Percentiles rank a stretch among this genome's conserved stretches.
phyloP scores from a whole-genome alignment of 2,888 invertebrate genomes.

The Coronaproctus castanopsis region DNA sequence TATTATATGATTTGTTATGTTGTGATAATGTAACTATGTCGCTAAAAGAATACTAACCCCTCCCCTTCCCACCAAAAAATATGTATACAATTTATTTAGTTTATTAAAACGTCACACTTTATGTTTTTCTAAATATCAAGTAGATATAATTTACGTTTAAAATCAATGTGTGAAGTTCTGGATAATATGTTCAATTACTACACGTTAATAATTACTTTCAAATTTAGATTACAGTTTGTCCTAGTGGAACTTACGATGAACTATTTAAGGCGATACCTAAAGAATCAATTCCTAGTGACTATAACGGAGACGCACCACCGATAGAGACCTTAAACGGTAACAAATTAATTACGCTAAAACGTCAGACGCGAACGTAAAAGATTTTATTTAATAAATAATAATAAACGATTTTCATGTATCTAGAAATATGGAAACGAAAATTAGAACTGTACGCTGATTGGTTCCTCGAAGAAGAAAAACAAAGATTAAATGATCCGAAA shows the following conservation, averaged over 20 bases:
- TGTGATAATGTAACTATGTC: too few species aligned
- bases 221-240: slow-evolving; percentile 13
- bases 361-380: background rate
- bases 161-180: too few species aligned
- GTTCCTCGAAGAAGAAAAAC: slow-evolving; percentile 19
- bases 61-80: too few species aligned
- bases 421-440: slow-evolving; percentile 10
- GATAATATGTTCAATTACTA: too few species aligned
- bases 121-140: too few species aligned
- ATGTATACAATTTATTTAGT: too few species aligned
- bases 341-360: background rate
- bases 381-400: background rate
- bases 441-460: slow-evolving; percentile 18
- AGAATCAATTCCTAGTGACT: slow-evolving; percentile 18
- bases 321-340: slow-evolving; percentile 15
- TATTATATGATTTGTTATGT: too few species aligned
- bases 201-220: too few species aligned
- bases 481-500: slow-evolving; percentile 19
- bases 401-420: background rate
- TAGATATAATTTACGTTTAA: too few species aligned
- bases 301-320: slow-evolving; percentile 18
- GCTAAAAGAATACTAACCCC: too few species aligned
- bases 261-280: slow-evolving; percentile 17
- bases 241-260: slow-evolving; percentile 11
- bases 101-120: too few species aligned